Base-by-base conservation (phyloP, 2,113 vertebrate genomes). In the Meriones unguiculatus region DNA sequence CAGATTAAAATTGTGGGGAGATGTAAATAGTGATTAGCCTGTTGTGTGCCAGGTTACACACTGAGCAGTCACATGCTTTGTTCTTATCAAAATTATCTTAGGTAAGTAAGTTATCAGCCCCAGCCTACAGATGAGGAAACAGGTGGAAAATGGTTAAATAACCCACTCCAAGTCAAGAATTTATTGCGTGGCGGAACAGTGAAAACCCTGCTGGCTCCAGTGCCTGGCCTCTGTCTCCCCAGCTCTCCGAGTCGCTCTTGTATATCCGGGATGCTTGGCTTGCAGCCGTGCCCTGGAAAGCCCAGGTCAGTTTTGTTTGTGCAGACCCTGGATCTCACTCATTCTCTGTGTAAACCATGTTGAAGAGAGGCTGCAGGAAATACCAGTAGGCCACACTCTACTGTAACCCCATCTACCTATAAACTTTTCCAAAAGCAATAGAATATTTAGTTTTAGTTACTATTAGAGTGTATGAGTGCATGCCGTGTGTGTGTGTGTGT, bases 281-380 rank as follows among this genome's bases (percentile, higher is more conserved):
- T 24, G 17, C 77, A 82, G 57, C 52, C 57, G 22, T 24, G 22
- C 64, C 87, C 72, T 22, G 6, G 28, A 76, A 0, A 8, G 54
- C 10, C 32, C 32, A 59, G 3, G 35, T 88, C 30, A 62, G 4
- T 46, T 46, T 46, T 72, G 65, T 67, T 77, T 7, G 10, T 18
- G 4, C 13, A 54, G 41, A 62, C 4, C 7, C 13, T 9, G 7
- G 50, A 50, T 64, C 25, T 35, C 12, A 8, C 22, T 20, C 32
- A 18, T 62, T 77, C 20, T 9, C 4, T 0, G 4, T 46, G 24
- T 18, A 57, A 62, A 24, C 52, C 8, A 0, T 1, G 7, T n/a
- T 18, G 30, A 7, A 35, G 18, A 77, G 17, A 57, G 11, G 13
- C 52, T 73, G 7, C 14, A 54, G 75, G 38, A 67, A 24, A 7